Conservation (phyloP, 2,113 vertebrate genomes). For the Campylorhamphus procurvoides region DNA sequence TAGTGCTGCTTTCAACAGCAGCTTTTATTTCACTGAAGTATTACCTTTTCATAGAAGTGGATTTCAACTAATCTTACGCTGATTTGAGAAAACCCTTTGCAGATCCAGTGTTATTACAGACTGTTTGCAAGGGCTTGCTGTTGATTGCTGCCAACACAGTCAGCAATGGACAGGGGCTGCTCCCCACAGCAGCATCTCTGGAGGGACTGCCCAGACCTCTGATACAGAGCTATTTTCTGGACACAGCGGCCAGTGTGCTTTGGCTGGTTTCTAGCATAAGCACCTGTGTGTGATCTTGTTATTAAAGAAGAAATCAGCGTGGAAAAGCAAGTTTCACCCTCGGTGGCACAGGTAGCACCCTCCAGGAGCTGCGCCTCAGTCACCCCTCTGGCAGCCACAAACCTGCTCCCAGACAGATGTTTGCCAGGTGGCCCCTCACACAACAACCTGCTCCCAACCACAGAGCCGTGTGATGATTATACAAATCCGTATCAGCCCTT, state of each 20-base stretch:
- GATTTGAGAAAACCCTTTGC: background rate
- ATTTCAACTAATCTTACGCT: background rate
- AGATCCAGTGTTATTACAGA: background rate
- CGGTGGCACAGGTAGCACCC: accelerated
- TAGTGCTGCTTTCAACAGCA: background rate
- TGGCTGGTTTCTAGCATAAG: background rate
- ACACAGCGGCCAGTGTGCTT: background rate
- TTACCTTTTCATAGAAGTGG: background rate
- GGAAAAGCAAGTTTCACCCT: accelerated
- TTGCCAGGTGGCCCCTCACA: background rate
- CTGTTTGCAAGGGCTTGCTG: background rate
- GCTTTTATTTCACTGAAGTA: background rate
- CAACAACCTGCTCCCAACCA: background rate
- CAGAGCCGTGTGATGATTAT: accelerated
- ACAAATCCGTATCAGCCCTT: background rate
- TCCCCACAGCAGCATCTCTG: background rate
- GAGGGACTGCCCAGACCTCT: background rate
- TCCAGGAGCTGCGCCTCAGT: background rate
- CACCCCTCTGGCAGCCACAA: background rate
- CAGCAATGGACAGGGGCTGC: accelerated
- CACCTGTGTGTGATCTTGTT: background rate
- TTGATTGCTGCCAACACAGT: background rate
- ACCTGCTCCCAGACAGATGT: accelerated
- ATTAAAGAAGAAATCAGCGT: background rate
- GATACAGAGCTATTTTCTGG: background rate